phyloP scores from a whole-genome alignment of 1,140 invertebrate genomes.

The Aphaenogaster rudis region DNA sequence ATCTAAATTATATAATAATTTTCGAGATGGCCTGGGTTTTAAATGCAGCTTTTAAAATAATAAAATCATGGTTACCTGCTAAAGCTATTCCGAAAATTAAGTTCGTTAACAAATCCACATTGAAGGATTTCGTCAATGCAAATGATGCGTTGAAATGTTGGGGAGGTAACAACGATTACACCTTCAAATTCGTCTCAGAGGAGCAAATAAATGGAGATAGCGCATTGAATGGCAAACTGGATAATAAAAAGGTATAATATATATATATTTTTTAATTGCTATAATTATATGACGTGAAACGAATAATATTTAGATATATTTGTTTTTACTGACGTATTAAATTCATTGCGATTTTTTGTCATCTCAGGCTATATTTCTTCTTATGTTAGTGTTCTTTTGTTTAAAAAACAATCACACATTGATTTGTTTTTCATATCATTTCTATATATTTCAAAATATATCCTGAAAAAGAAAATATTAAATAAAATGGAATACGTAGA shows the following conservation, averaged over 20 bases:
- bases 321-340: not conserved
- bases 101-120: constrained; percentile 92
- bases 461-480: not conserved
- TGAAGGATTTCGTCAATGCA: constrained; percentile 92
- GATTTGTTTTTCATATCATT: not conserved
- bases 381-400: not conserved
- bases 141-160: constrained; percentile 92
- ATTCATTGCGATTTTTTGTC: not conserved
- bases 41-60: constrained; percentile 96
- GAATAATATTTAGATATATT: not conserved
- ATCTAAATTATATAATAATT: constrained; percentile 96
- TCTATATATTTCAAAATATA: constrained; percentile 25
- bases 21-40: constrained; percentile 98
- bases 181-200: constrained; percentile 91
- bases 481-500: constrained; percentile 15
- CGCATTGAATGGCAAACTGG: constrained; percentile 86
- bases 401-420: not conserved
- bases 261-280: constrained; percentile 21
- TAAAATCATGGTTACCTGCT: constrained; percentile 95
- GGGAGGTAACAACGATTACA: constrained; percentile 94
- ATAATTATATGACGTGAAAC: not conserved
- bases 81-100: constrained; percentile 97
- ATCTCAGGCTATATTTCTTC: not conserved
- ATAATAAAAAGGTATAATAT: constrained; percentile 87
- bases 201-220: constrained; percentile 73